These are phyloP conservation scores for Gallirallus australis DNA, from an alignment of 2,797 vertebrate species.

Conservation along the genomic window DNA sequence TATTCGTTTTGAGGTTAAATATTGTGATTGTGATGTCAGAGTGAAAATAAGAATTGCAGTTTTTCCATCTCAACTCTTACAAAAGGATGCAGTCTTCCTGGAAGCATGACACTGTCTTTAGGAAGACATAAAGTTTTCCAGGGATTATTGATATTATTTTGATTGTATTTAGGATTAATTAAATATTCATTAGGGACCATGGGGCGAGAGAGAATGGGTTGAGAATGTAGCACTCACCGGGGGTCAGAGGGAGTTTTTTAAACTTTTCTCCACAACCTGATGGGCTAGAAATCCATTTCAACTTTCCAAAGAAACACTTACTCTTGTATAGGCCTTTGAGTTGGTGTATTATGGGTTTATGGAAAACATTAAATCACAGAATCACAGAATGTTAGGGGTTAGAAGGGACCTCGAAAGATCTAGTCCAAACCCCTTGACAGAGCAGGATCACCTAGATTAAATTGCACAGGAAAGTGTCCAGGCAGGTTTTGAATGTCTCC, in stretches of 20 bases:
- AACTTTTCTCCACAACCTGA: neutral
- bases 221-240: neutral
- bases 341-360: neutral
- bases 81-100: neutral
- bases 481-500: too few relatives aligned
- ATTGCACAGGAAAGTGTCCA: too few relatives aligned
- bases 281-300: neutral
- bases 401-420: too few relatives aligned
- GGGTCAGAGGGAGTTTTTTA: fast-evolving
- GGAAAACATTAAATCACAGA: neutral
- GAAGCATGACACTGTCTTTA: neutral
- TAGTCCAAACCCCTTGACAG: too few relatives aligned
- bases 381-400: too few relatives aligned
- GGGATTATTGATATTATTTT: neutral
- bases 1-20: neutral
- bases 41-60: neutral
- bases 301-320: neutral
- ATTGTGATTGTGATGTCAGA: neutral
- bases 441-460: too few relatives aligned
- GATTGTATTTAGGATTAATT: neutral
- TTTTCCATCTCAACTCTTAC: neutral
- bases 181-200: neutral
- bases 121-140: neutral
- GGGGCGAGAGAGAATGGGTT: neutral
- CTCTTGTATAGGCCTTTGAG: neutral